Conservation (phyloP, 2,797 vertebrate genomes). For the Hozukius guyotensis region DNA sequence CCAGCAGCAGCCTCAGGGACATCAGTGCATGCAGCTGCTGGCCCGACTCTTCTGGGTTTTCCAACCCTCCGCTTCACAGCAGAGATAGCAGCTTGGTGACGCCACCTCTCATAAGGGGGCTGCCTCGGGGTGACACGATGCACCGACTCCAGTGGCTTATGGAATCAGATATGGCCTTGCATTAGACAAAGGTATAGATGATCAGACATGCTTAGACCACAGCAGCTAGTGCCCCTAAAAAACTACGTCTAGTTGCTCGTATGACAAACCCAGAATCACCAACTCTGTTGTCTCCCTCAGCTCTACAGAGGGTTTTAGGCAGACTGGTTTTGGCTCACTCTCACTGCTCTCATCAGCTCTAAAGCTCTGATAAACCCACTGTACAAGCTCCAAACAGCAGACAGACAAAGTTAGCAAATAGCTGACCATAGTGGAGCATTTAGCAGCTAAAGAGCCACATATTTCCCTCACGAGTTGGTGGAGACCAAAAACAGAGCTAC, state of each 20-base stretch:
- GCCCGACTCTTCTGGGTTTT: conserved; percentile 51
- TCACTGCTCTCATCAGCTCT: neutral
- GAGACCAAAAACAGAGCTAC: neutral
- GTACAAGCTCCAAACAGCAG: neutral
- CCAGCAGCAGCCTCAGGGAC: conserved; percentile 61
- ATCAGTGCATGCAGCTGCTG: conserved; percentile 54
- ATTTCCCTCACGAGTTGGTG: neutral
- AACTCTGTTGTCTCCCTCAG: too few relatives aligned
- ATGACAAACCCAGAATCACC: neutral
- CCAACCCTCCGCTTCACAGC: conserved; percentile 36
- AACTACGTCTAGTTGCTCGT: neutral
- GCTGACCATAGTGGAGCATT: neutral
- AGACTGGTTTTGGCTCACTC: neutral
- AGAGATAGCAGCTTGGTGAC: conserved; percentile 58
- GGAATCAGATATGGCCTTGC: conserved; percentile 11
- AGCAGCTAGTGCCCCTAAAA: neutral
- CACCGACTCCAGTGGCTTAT: conserved; percentile 12
- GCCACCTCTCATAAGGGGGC: conserved; percentile 55
- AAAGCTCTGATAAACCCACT: neutral
- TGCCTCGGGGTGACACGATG: conserved; percentile 19
- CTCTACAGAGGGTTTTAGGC: neutral
- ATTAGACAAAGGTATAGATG: neutral
- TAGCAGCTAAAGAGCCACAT: neutral
- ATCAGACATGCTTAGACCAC: neutral
- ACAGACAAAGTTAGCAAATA: too few relatives aligned